phyloP scores from a whole-genome alignment of 35 echinoderm and acorn worm genomes.

The Eucidaris tribuloides region DNA sequence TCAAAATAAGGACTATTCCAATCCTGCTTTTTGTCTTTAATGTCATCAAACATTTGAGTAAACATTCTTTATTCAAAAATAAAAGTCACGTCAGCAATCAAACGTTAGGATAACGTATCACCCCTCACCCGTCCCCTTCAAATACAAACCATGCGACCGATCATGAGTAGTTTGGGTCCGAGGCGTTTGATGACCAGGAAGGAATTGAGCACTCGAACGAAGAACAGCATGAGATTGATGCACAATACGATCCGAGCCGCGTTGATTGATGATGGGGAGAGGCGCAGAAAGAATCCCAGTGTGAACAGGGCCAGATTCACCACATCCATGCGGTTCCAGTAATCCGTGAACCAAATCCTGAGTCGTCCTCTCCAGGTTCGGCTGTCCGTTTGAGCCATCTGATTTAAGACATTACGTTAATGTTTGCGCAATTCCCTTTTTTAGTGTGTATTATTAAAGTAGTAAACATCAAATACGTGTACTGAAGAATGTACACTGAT shows the following conservation, averaged over 20 bases:
- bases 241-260: slow-evolving; percentile 50
- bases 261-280: neutral
- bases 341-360: slow-evolving; percentile 32
- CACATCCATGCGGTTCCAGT: slow-evolving; percentile 74
- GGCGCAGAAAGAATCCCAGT: slow-evolving; percentile 25
- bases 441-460: too few relatives aligned
- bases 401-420: neutral
- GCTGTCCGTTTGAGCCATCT: neutral
- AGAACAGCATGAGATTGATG: slow-evolving; percentile 60
- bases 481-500: too few relatives aligned
- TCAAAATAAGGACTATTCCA: too few relatives aligned
- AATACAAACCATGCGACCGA: slow-evolving; percentile 73
- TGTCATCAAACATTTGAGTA: too few relatives aligned
- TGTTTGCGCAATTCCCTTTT: too few relatives aligned
- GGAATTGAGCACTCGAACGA: slow-evolving; percentile 54
- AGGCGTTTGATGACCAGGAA: slow-evolving; percentile 45
- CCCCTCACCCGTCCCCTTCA: too few relatives aligned
- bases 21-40: too few relatives aligned
- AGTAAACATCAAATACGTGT: too few relatives aligned
- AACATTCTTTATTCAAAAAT: too few relatives aligned
- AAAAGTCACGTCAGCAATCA: too few relatives aligned
- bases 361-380: neutral
- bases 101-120: too few relatives aligned
- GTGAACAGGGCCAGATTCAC: slow-evolving; percentile 36
- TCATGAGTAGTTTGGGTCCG: slow-evolving; percentile 87